A percentile compares a stretch with the other conserved stretches of the same genome.
These are phyloP conservation scores for Asbolus verrucosus DNA, from an alignment of 1,140 invertebrate genomes.

Conservation along the genomic window DNA sequence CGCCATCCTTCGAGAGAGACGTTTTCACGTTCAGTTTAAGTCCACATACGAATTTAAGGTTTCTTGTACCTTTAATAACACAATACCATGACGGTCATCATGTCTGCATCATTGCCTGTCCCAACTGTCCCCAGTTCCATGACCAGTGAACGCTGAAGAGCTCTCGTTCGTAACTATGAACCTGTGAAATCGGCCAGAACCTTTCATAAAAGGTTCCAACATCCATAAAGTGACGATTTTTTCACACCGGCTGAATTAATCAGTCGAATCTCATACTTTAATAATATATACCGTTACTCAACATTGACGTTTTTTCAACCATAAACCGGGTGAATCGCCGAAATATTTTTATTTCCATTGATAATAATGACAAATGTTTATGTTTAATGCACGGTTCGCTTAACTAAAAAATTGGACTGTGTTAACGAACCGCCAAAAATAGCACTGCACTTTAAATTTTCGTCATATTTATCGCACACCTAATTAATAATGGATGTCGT, in stretches of 20 bases:
- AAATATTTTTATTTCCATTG: background rate
- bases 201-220: conserved; percentile 1
- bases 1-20: background rate
- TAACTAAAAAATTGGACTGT: conserved; percentile 4
- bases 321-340: no score
- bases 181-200: conserved; percentile 30
- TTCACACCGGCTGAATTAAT: no score
- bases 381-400: background rate
- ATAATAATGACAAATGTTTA: background rate
- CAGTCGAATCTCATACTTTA: background rate
- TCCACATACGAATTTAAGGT: background rate
- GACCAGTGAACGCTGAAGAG: conserved; percentile 38
- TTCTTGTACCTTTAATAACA: conserved; percentile 10
- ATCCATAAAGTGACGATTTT: no score
- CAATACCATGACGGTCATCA: conserved; percentile 39
- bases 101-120: conserved; percentile 41
- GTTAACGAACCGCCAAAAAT: conserved; percentile 1
- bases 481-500: conserved; percentile 11
- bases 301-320: conserved; percentile 2
- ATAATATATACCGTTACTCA: background rate
- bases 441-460: no score
- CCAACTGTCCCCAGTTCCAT: conserved; percentile 38
- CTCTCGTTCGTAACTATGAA: conserved; percentile 22
- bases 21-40: conserved; percentile 29
- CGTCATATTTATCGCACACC: background rate